Base-by-base conservation (phyloP, 2,113 vertebrate species). In the Microcebus murinus region DNA sequence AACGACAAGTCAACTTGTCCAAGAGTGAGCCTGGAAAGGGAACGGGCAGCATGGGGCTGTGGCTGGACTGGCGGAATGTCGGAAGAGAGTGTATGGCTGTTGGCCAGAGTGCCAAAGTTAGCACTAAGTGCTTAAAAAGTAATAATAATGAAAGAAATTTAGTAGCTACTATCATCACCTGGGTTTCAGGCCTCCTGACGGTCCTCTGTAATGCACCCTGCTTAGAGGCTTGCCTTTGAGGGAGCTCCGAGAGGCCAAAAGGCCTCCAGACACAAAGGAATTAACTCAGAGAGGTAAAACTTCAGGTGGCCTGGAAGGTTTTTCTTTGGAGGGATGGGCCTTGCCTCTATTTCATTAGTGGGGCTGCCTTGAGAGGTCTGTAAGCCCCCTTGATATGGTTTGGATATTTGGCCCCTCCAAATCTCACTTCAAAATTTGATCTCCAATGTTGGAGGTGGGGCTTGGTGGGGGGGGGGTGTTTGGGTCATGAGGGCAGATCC, bases 21-120 rank as follows among this genome's bases (percentile, higher is more conserved):
- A 8, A 8, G 6, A 6, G 31, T 61, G 63, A 84, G 23, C 71
- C 17, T 25, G 71, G 29, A 50, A 57, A 71, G 84, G 55, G 34
- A 31, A 57, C 0, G 27, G 84, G 55, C 25, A 14, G 15, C 31
- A 1, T 2, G 1, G 11, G 45, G 45, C 45, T 70, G 10, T 12
- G 17, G 73, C 50, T 14, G 23, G 86, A 90, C 27, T 29, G 45
- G 9, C 9, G 13, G 68, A 59, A 76, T 1, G 50, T 25, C 8
- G 73, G 39, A 68, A n/a, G 21, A 59, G n/a, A 57, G 31, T 6
- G 1, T 31, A 57, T 17, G 18, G n/a, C 1, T 4, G 8, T 8
- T 34, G 70, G 4, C n/a, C 1, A 29, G 68, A 50, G 48, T 50
- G 45, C 71, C 42, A 34, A 77, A 76, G 45, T 74, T 74, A 50